Base-by-base conservation (phyloP, 1,140 invertebrate species). In the Dreissena rostriformis region DNA sequence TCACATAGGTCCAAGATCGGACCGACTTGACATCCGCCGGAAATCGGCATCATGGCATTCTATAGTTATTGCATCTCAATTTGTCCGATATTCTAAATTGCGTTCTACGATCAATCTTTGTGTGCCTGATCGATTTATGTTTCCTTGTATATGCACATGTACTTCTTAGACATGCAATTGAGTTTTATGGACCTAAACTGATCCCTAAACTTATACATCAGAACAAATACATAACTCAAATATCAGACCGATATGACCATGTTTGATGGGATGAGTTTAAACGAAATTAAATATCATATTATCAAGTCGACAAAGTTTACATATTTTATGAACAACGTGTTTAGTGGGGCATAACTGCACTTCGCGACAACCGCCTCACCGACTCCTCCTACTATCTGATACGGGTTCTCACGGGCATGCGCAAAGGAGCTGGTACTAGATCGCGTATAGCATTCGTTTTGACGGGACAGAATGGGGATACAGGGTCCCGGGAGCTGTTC, bases 371-470 rank as follows among this genome's bases (percentile, higher is more conserved):
- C 71, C 28, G 86, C n/a, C 66, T 81, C 8, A 63, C 68, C 8
- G 82, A 91, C 73, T 78, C 76, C 22, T 88, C 91, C 75, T 89
- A 86, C 22, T 91, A 91, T 76, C 57, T 86, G 55, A 70, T 91
- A 22, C 89, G 87, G 11, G 87, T 91, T 0, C 90, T 80, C 63
- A 91, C 91, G 22, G 91, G 91, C 14, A 82, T 87, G 73, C 75
- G 88, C 26, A 75, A 81, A 24, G 81, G 83, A 0, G 90, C 86
- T 7, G 90, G 89, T 17, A 91, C 90, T 14, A 84, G 57, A 24
- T 91, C 89, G 1, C 53, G 77, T n/a, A 88, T 91, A 55, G 79
- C 77, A 26, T 88, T 91, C 66, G 77, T 91, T 14, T 78, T 91
- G 19, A 71, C 86, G 19, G 91, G 91, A 24, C 84, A 87, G 22